A percentile compares a stretch with the other conserved stretches of the same genome.
phyloP scores from a whole-genome alignment of 2,113 vertebrate species.

The Lepisosteus oculatus region DNA sequence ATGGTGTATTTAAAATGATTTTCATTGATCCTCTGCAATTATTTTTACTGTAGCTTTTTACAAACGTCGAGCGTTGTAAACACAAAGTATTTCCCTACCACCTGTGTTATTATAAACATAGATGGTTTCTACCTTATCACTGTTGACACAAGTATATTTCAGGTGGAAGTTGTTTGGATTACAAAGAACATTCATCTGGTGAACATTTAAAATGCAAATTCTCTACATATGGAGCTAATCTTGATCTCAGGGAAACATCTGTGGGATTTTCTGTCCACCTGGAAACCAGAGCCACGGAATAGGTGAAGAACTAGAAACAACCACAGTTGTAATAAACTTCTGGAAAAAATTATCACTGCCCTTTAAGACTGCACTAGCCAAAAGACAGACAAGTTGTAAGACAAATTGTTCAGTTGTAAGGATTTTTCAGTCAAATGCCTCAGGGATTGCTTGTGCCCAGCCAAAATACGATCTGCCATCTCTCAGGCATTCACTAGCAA shows the following conservation, averaged over 20 bases:
- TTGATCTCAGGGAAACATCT: constrained; percentile 28
- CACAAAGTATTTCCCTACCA: constrained; percentile 29
- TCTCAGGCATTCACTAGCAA: too few relatives aligned
- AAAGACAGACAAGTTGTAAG: too few relatives aligned
- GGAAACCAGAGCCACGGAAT: constrained; percentile 13
- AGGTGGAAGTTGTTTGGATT: constrained; percentile 39
- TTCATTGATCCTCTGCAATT: background rate
- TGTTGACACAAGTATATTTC: constrained; percentile 39
- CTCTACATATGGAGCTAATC: constrained; percentile 43
- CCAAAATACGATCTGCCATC: too few relatives aligned
- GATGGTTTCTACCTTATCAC: constrained; percentile 43
- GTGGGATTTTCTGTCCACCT: constrained; percentile 32
- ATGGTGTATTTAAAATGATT: too few relatives aligned
- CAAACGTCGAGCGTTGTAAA: constrained; percentile 21
- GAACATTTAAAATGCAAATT: constrained; percentile 42
- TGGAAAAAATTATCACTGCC: too few relatives aligned
- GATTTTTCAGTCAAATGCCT: too few relatives aligned
- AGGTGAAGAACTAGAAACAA: too few relatives aligned
- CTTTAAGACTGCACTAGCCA: too few relatives aligned
- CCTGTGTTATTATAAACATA: constrained; percentile 42
- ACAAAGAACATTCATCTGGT: constrained; percentile 31
- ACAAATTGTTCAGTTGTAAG: too few relatives aligned
- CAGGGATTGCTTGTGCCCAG: too few relatives aligned
- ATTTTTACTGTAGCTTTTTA: background rate
- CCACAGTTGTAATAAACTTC: too few relatives aligned